phyloP scores from a whole-genome alignment of 1,140 invertebrate genomes.

The Piezodorus guildinii region DNA sequence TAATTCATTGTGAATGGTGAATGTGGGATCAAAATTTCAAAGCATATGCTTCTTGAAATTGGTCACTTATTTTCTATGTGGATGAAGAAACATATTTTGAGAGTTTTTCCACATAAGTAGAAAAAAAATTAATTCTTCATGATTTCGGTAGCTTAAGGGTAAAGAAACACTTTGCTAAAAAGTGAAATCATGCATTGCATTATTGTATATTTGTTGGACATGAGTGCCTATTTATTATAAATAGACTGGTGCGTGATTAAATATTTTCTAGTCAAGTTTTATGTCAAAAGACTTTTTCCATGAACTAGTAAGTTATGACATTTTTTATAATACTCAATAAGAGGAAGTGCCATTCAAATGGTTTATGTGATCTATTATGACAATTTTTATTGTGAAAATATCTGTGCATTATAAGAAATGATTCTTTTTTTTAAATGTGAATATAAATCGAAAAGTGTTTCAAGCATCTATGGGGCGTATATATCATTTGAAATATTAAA shows the following conservation, averaged over 20 bases:
- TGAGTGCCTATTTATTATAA: slow-evolving; percentile 12
- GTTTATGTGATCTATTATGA: neutral
- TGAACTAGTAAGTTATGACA: slow-evolving; percentile 4
- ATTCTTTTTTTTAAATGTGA: neutral
- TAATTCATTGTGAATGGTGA: neutral
- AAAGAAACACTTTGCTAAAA: neutral
- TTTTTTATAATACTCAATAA: slow-evolving; percentile 3
- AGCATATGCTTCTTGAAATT: slow-evolving; percentile 5
- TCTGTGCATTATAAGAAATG: slow-evolving; percentile 6
- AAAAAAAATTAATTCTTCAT: too few relatives aligned
- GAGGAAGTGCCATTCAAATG: neutral
- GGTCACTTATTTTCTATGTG: slow-evolving; percentile 5
- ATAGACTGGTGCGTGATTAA: slow-evolving; percentile 9
- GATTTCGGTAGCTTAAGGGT: too few relatives aligned
- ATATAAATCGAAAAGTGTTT: neutral
- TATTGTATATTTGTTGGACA: slow-evolving; percentile 1
- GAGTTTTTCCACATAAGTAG: neutral
- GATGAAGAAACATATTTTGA: slow-evolving; percentile 4
- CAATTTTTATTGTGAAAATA: slow-evolving; percentile 4
- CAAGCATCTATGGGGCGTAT: neutral
- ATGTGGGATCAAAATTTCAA: slow-evolving; percentile 5
- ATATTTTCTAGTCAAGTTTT: slow-evolving; percentile 11
- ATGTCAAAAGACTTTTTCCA: slow-evolving; percentile 1
- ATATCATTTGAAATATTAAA: neutral
- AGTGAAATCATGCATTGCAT: neutral